Evolutionary conservation across 2,797 vertebrate genomes (phyloP).

Genomic region (Sphenopsis melanotis): DNA sequence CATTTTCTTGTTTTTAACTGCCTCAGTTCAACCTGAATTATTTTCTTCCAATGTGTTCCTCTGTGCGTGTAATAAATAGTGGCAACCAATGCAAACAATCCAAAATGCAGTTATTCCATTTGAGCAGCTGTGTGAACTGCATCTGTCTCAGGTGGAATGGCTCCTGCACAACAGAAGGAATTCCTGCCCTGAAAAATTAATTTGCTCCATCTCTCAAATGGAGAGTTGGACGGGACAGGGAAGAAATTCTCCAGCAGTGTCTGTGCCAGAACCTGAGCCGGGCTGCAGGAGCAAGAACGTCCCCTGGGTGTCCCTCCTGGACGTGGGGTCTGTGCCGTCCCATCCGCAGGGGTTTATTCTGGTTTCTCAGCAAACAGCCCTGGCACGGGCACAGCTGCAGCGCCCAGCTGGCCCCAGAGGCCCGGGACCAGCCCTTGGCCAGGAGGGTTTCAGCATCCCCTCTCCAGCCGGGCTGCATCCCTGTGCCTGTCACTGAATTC

Average conservation of each 20-base stretch:
- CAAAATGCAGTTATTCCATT: neutral
- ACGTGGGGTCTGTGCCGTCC: rapidly evolving
- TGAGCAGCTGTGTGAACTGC: neutral
- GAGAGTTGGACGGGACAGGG: neutral
- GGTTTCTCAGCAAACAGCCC: neutral
- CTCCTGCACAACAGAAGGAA: neutral
- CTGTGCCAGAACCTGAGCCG: neutral
- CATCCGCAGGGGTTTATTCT: neutral
- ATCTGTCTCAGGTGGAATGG: neutral
- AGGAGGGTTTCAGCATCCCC: neutral
- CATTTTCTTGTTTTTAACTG: neutral
- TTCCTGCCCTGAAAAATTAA: neutral
- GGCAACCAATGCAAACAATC: neutral
- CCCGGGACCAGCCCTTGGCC: neutral
- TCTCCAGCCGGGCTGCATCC: neutral
- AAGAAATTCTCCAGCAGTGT: neutral
- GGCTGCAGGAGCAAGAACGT: neutral
- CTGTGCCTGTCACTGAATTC: neutral
- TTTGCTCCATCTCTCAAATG: neutral
- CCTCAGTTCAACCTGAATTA: neutral
- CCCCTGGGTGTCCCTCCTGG: neutral
- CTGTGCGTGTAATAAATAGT: neutral
- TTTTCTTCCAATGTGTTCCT: neutral
- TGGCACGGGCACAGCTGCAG: neutral
- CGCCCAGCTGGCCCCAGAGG: neutral